Evolutionary conservation across 64 coral and sea anemone genomes (phyloP), one percentile per base, ranked within the genome.

Genomic region (Pachyseris speciosa): DNA sequence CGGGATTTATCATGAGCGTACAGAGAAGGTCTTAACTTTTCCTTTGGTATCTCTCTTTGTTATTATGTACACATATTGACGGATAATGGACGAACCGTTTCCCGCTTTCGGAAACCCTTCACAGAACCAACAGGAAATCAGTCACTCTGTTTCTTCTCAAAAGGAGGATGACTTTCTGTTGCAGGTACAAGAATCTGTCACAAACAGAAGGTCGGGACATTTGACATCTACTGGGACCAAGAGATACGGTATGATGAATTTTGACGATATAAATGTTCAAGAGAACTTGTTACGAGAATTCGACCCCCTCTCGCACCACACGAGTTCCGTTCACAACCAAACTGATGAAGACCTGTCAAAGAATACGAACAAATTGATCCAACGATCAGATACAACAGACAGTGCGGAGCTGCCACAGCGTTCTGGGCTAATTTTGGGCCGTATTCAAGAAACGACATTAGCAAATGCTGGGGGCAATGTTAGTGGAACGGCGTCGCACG

Each of bases 221-320:
- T 48, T 88, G 6, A 39, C 66, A 36, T 68, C 84, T n/a, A 60
- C 43, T n/a, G 68, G 33, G 9, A 58, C 39, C 22, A 96, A 90
- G 47, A 93, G 95, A 90, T 90, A 77, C 48, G 95, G 95, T 17
- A 61, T 76, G 19, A 87, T 74, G 34, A 63, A 93, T 69, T 86
- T 93, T 66, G 71, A 89, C n/a, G 66, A 40, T 22, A 15, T 91
- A 43, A 41, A 68, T 53, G 50, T n/a, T 9, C 15, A 26, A 22
- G 17, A 75, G 11, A 67, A 88, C 38, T 72, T 84, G 50, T 51
- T 94, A 32, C 37, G 75, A 74, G 91, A 97, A 81, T 97, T 97
- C 37, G 95, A 93, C 37, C 95, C 95, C 10, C 78, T 97, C 50
- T 61, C 77, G 13, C 33, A 33, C 37, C 31, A 40, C 8, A 38